Evolutionary conservation across 2,113 vertebrate species (phyloP).

Genomic region (Merops nubicus): DNA sequence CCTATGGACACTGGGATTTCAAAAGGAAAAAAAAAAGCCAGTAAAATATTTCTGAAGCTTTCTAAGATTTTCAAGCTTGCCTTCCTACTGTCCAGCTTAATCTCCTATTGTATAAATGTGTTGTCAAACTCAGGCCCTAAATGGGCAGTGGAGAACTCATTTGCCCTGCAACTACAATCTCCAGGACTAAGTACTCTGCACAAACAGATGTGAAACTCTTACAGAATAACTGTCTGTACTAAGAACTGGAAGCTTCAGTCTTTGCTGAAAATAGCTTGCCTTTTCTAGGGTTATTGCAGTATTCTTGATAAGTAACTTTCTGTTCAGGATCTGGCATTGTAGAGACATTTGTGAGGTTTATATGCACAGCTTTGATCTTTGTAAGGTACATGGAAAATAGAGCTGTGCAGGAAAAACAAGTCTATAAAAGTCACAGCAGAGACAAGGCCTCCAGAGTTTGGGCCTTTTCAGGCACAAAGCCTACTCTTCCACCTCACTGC

Average conservation of each 20-base stretch:
- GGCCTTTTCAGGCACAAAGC: not conserved
- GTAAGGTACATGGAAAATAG: slow-evolving; percentile 23
- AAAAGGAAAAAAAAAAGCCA: not conserved
- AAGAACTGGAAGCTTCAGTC: not conserved
- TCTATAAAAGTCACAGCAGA: slow-evolving; percentile 32
- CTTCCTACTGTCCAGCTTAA: not conserved
- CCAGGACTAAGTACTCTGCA: not conserved
- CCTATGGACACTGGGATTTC: not conserved
- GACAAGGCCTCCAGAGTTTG: not conserved
- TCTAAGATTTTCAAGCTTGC: not conserved
- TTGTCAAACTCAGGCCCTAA: not conserved
- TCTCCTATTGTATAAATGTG: not conserved
- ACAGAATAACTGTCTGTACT: not conserved
- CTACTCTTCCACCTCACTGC: not conserved
- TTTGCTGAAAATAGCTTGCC: not conserved
- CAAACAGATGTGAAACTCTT: not conserved
- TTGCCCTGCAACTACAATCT: not conserved
- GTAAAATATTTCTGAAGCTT: not conserved
- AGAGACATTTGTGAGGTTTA: not conserved
- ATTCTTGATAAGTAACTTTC: not conserved
- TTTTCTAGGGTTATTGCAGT: not conserved
- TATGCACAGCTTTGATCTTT: slow-evolving; percentile 10
- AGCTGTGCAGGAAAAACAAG: not conserved
- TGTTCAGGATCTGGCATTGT: not conserved
- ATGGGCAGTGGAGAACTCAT: not conserved